Evolutionary conservation across 1,140 invertebrate species (phyloP), one percentile per base, ranked within the genome.

Genomic region (Andrena cerasifolii): DNA sequence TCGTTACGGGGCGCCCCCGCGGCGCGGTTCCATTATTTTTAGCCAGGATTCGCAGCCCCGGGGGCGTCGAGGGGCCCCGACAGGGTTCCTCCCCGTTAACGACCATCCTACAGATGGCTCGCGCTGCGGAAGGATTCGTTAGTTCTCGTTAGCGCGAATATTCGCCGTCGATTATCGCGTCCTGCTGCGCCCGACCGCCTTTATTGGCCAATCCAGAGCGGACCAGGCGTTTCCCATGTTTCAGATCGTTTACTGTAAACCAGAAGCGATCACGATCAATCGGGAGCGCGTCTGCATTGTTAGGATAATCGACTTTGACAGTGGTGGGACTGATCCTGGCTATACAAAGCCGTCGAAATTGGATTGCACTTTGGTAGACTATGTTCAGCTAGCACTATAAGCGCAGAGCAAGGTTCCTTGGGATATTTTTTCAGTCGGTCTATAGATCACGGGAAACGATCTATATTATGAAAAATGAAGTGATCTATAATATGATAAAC

Each of bases 61-160:
- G 58, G 75, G 78, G 59, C 65, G 56, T 73, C 70, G 73, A 78
- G 63, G 1, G 62, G 80, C 82, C 77, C 79, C 72, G 68, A 82
- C 86, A 82, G 83, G 79, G 66, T 73, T 61, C 66, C 62, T 31
- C 67, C 83, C 88, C 76, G 84, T 90, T 89, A 90, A 78, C 83
- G 65, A 76, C 49, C 76, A 86, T 84, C 83, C 84, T 89, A 86
- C 90, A 90, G 90, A 91, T 91, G 90, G 90, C 86, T 67, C 82
- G 82, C 87, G 82, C 87, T 88, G 85, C 82, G 81, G 86, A 88
- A 82, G 84, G 88, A 90, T 88, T 91, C 88, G 89, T 91, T 90
- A 89, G 88, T 58, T 80, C 82, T 90, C 85, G 87, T 91, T 91
- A 91, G 82, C 54, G 68, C 72, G 70, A 86, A 86, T 84, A 87